A percentile compares a stretch with the other conserved stretches of the same genome.
These are phyloP conservation scores for Hirtodrosophila trivittata DNA, from an alignment of 2,888 invertebrate species.

Conservation along the genomic window DNA sequence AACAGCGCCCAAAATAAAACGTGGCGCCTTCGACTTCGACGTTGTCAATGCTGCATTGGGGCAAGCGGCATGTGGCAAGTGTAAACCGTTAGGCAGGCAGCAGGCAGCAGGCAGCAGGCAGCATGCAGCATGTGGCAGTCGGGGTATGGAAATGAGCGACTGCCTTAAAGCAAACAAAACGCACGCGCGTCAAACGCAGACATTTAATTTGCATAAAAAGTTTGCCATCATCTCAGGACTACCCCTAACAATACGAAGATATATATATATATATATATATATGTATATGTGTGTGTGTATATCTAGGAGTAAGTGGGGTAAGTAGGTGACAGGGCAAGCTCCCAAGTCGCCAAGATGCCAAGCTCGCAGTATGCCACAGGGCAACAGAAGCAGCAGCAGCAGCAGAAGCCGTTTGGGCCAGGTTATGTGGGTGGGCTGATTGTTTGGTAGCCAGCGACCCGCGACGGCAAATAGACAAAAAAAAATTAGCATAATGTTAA, in stretches of 20 bases:
- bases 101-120: slow-evolving; percentile 1
- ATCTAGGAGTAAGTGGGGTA: slow-evolving; percentile 23
- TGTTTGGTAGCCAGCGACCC: slow-evolving; percentile 74
- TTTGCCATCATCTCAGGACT: slow-evolving; percentile 58
- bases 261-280: neutral
- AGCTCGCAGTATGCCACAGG: slow-evolving; percentile 14
- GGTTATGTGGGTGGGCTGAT: slow-evolving; percentile 64
- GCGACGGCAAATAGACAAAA: slow-evolving; percentile 55
- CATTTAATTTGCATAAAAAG: slow-evolving; percentile 78
- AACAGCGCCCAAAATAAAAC: slow-evolving; percentile 27
- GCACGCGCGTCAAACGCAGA: slow-evolving; percentile 77
- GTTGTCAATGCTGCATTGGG: slow-evolving; percentile 12
- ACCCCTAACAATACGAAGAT: slow-evolving; percentile 21
- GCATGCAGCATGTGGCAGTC: slow-evolving; percentile 14
- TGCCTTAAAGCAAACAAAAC: slow-evolving; percentile 74
- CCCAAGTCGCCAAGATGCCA: too few species aligned
- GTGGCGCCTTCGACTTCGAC: slow-evolving; percentile 19
- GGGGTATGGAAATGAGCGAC: slow-evolving; percentile 43
- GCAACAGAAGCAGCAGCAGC: slow-evolving; percentile 11
- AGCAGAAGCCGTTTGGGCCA: slow-evolving; percentile 30
- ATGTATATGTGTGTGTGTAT: neutral
- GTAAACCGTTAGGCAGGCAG: slow-evolving; percentile 1
- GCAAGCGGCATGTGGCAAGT: neutral
- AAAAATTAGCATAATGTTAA: slow-evolving; percentile 75
- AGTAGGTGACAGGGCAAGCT: slow-evolving; percentile 58